These are phyloP conservation scores for Poecilia latipinna DNA, from an alignment of 2,113 vertebrate genomes.

Conservation along the genomic window DNA sequence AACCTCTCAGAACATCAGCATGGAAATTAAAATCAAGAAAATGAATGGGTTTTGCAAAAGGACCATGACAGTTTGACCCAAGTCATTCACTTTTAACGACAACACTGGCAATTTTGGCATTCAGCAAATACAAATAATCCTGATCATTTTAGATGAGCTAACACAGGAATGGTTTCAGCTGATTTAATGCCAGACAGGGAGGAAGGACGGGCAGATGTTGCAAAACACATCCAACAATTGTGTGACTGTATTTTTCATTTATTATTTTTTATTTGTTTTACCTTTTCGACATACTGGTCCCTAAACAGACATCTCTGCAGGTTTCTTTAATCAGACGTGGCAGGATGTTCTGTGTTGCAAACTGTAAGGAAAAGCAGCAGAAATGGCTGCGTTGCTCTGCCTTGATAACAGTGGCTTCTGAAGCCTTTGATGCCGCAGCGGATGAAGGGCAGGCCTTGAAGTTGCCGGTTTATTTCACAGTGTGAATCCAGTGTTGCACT, in stretches of 20 bases:
- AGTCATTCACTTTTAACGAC: too few species aligned
- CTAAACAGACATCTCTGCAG: not conserved
- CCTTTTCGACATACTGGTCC: not conserved
- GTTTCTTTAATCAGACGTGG: not conserved
- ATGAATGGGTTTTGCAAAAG: not conserved
- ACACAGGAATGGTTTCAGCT: not conserved
- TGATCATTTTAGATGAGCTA: not conserved
- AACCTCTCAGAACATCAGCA: not conserved
- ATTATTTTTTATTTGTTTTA: not conserved
- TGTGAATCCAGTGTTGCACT: conserved; percentile 16
- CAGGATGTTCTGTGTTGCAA: not conserved
- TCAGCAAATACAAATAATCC: not conserved
- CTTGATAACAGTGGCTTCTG: not conserved
- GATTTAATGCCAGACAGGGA: not conserved
- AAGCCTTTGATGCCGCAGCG: not conserved
- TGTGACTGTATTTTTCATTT: not conserved
- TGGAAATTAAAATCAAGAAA: not conserved
- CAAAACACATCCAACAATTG: not conserved
- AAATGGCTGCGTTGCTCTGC: not conserved
- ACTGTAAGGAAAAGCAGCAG: not conserved
- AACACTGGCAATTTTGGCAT: not conserved
- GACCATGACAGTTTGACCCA: not conserved
- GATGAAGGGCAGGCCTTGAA: conserved; percentile 14
- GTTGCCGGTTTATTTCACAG: conserved; percentile 2
- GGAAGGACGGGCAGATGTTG: not conserved